phyloP scores from a whole-genome alignment of 2,888 invertebrate species.

The Bhutanitis thaidina region DNA sequence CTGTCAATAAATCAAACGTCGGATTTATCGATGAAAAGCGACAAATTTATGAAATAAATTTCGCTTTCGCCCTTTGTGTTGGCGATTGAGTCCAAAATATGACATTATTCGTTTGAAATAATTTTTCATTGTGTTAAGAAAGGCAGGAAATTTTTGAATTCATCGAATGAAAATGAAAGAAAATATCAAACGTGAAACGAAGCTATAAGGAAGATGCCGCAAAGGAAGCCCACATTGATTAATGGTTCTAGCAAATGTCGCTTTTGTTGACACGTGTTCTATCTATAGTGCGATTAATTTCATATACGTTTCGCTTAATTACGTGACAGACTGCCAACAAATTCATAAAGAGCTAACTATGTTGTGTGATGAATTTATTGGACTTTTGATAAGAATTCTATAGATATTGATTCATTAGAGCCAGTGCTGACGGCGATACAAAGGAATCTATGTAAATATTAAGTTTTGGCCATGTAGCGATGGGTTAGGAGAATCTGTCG shows the following conservation, averaged over 20 bases:
- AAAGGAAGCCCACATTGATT: constrained; percentile 49
- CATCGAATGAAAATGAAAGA: background rate
- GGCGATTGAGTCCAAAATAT: constrained; percentile 8
- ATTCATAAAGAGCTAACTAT: background rate
- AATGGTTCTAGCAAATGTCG: constrained; percentile 60
- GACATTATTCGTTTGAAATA: constrained; percentile 12
- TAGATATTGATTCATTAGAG: too few species aligned
- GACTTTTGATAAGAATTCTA: background rate
- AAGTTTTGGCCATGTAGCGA: too few species aligned
- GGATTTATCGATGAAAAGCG: constrained; percentile 69
- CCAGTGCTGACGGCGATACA: too few species aligned
- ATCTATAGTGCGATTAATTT: constrained; percentile 1
- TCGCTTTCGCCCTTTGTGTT: constrained; percentile 37
- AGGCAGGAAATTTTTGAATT: background rate
- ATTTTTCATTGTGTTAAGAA: constrained; percentile 8
- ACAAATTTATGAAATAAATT: constrained; percentile 48
- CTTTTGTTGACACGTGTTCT: constrained; percentile 5
- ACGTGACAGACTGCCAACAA: constrained; percentile 7
- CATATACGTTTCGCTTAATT: constrained; percentile 2
- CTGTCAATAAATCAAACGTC: constrained; percentile 71
- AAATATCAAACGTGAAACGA: constrained; percentile 33
- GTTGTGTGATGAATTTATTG: constrained; percentile 1
- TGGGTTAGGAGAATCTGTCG: too few species aligned
- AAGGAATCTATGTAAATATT: too few species aligned
- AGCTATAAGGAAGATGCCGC: constrained; percentile 39